These are phyloP conservation scores for Myripristis murdjan DNA, from an alignment of 2,797 vertebrate species.

Conservation along the genomic window DNA sequence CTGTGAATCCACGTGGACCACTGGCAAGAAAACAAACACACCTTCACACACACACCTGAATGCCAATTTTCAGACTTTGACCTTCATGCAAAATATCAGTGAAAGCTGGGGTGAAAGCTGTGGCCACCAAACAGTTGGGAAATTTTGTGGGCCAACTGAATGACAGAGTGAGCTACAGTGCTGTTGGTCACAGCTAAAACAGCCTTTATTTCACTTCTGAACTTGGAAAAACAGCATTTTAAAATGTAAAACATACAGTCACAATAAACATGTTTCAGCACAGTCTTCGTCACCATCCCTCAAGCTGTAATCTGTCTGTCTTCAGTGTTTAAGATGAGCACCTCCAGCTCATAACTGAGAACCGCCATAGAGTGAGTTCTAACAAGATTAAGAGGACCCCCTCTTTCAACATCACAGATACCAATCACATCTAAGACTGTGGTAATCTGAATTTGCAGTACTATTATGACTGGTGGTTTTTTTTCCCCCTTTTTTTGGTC, in stretches of 20 bases:
- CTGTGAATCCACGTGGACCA: no score
- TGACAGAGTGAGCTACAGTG: no score
- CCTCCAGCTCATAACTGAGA: neutral
- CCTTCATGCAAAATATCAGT: no score
- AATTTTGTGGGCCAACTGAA: no score
- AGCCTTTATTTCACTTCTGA: no score
- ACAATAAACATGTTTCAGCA: conserved; percentile 7
- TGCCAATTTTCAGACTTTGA: no score
- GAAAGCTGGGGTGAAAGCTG: no score
- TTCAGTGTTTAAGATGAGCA: neutral
- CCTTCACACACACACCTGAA: no score
- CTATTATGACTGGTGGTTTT: conserved; percentile 69
- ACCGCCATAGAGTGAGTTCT: neutral
- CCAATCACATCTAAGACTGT: neutral
- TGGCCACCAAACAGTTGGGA: no score
- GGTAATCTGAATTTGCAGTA: conserved; percentile 22
- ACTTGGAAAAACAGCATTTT: neutral
- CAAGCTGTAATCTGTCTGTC: neutral
- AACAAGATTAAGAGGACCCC: conserved; percentile 1
- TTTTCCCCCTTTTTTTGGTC: conserved; percentile 15
- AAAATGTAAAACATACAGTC: neutral
- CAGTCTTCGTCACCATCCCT: neutral
- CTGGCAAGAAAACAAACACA: no score
- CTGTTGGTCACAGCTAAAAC: no score
- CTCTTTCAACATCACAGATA: conserved; percentile 1